Base-by-base conservation (phyloP, 2,113 vertebrate species). In the Uropsilus gracilis region DNA sequence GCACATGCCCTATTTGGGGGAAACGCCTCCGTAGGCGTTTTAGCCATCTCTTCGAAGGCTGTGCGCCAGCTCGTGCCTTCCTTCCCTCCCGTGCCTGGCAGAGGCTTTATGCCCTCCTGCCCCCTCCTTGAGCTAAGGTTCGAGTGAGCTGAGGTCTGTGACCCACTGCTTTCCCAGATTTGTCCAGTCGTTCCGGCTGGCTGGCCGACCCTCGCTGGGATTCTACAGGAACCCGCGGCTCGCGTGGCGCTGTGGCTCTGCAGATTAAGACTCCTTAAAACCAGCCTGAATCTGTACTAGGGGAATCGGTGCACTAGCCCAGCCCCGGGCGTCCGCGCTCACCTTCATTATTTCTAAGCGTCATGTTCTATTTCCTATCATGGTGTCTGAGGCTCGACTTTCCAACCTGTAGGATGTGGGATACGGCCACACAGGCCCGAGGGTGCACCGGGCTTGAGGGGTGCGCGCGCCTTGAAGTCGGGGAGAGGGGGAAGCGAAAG, bases 71-170 rank as follows among this genome's bases (percentile, higher is more conserved):
- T 77, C 34, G 2, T 8, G 9, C 17, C 11, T 78, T 28, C 32
- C 10, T 78, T 53, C 50, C 14, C 8, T 73, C 10, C 4, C 0
- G 0, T 6, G 8, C 22, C 32, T 6, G 0, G n/a, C 18, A 69
- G n/a, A 73, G 6, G 10, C 39, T 76, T 20, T 6, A n/a, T 1
- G n/a, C 8, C 48, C 4, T 77, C 48, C 4, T 77, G 18, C 22
- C 7, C 9, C 1, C 5, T 26, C 9, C 11, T 0, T 4, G 20
- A 77, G 16, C 18, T 12, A 13, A 63, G 16, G 17, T 42, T 22
- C 0, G 5, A 13, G 34, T 64, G 48, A 6, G 5, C 53, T 68
- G 42, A 66, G 22, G 39, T 90, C 55, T 76, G 3, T 17, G 12
- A 76, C 46, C 4, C 50, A 14, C 10, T 26, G 37, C 28, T 59